Conservation (phyloP, 1,140 invertebrate species). For the Drosophila paulistorum region DNA sequence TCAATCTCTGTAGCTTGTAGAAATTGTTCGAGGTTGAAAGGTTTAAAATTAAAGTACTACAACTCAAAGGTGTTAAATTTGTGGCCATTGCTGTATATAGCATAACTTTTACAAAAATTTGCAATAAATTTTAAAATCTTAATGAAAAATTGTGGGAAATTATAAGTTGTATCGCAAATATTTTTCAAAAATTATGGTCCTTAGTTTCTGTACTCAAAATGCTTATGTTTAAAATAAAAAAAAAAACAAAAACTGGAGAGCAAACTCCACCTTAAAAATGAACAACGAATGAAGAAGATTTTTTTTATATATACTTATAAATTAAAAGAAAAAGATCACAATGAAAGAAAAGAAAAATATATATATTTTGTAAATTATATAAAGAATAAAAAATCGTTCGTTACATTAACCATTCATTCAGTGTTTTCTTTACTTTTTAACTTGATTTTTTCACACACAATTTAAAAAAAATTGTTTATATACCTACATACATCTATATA, state of each 20-base stretch:
- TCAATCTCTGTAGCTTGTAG: no score
- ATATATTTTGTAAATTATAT: conserved; percentile 61
- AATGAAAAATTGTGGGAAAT: background rate
- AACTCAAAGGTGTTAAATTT: no score
- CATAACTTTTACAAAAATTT: no score
- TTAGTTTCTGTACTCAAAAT: conserved; percentile 33
- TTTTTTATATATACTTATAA: conserved; percentile 41
- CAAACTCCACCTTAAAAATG: conserved; percentile 80
- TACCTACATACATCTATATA: conserved; percentile 16
- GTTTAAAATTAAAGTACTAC: no score
- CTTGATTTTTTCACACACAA: conserved; percentile 68
- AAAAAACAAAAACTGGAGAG: conserved; percentile 60
- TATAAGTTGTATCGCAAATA: conserved; percentile 73
- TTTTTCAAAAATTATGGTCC: conserved; percentile 42
- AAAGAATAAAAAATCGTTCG: conserved; percentile 65
- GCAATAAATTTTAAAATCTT: no score
- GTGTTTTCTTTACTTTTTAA: conserved; percentile 74
- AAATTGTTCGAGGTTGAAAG: no score
- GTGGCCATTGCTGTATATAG: no score
- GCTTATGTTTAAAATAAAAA: conserved; percentile 51
- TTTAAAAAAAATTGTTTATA: conserved; percentile 48
- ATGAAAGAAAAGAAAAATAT: background rate
- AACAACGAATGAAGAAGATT: conserved; percentile 78
- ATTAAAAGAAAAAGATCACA: conserved; percentile 37
- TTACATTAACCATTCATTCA: conserved; percentile 79